phyloP scores from a whole-genome alignment of 2,888 invertebrate species.

The Monoplex corrugatus region DNA sequence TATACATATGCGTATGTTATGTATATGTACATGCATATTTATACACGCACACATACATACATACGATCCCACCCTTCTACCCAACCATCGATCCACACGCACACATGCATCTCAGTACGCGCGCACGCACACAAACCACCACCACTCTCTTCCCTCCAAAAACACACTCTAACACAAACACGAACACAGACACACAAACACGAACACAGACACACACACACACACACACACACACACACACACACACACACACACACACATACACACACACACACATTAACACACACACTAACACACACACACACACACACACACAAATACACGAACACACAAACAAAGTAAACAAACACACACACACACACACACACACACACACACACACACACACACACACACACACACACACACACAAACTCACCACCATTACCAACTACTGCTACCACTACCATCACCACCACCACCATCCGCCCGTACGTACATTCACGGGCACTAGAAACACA shows the following conservation, averaged over 20 bases:
- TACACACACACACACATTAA: background rate
- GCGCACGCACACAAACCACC: background rate
- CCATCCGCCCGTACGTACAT: too few species aligned
- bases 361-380: too few species aligned
- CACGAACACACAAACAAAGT: background rate
- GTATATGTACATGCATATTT: background rate
- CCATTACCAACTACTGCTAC: too few species aligned
- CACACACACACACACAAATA: background rate
- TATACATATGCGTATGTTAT: background rate
- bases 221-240: background rate
- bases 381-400: too few species aligned
- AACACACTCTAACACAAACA: background rate
- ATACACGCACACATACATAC: background rate
- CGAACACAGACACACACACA: background rate
- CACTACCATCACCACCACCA: too few species aligned
- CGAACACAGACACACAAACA: background rate
- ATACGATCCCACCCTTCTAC: slow-evolving; percentile 1
- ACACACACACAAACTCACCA: too few species aligned
- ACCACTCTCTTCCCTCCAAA: background rate
- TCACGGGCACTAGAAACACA: too few species aligned
- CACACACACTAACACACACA: too few species aligned
- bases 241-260: background rate
- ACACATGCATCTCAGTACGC: background rate
- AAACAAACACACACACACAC: too few species aligned
- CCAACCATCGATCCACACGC: background rate